Evolutionary conservation across 2,888 invertebrate genomes (phyloP), one percentile per base, ranked within the genome.

Genomic region (Subacronicta megacephala): DNA sequence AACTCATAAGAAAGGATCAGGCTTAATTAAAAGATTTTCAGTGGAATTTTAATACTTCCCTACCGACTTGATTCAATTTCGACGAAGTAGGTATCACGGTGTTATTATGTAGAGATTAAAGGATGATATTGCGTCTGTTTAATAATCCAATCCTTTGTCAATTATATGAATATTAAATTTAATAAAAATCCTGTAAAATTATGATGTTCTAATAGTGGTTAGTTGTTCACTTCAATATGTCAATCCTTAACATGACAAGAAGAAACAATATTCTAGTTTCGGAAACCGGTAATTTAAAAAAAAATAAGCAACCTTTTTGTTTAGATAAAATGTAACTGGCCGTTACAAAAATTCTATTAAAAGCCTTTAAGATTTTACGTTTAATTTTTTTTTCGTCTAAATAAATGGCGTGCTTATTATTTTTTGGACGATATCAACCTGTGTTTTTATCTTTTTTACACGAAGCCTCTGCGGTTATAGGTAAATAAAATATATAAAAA

Each of bases 31-130:
- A 7, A 36, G 3, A 29, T 51, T 33, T 52, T 37, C 15, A 16
- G 13, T 29, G 10, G 10, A 37, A 12, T 42, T 42, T 33, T 46
- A 42, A 43, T 41, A 29, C 26, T n/a, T n/a, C n/a, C n/a, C n/a
- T n/a, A n/a, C n/a, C n/a, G n/a, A n/a, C n/a, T 33, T 45, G 9
- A 53, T 54, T 15, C 7, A 35, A 46, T 61, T 29, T 15, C 20
- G 10, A 35, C 45, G 35, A 7, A 20, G 15, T 40, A 20, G 42
- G 37, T n/a, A 53, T 40, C 31, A 26, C 15, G 23, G 33, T 3
- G 37, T 31, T 2, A 36, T 60, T 46, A 16, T 37, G 53, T 16
- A 23, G 13, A 33, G 41, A 60, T 62, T 62, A 45, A 23, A 12
- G 16, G 10, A 38, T 18, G 18, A 40, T 35, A 20, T 57, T 33